Percentiles rank a stretch among this genome's conserved stretches.
Conservation (phyloP, 2,797 vertebrate species). For the Sciaenops ocellatus region DNA sequence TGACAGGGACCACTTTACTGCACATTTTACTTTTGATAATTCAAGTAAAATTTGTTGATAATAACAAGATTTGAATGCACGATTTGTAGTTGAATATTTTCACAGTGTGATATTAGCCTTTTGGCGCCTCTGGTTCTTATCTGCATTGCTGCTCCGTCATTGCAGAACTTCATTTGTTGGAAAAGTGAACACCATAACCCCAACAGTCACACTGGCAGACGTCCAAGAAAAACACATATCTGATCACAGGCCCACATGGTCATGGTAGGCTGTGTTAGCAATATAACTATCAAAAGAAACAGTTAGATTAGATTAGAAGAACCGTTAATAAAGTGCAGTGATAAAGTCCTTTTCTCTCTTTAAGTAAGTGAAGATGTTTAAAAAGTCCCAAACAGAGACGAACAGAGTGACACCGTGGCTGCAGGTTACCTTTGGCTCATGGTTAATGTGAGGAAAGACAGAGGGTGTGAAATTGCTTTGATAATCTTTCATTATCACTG, state of each 20-base stretch:
- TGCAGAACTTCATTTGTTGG: not conserved
- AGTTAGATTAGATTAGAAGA: too few relatives aligned
- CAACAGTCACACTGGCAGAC: conserved; percentile 1
- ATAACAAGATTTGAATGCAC: too few relatives aligned
- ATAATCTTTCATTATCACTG: conserved; percentile 66
- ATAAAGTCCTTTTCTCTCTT: not conserved
- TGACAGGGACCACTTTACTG: not conserved
- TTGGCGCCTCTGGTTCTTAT: not conserved
- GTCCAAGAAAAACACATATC: not conserved
- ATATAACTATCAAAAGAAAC: not conserved
- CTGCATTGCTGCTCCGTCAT: not conserved
- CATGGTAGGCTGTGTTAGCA: not conserved
- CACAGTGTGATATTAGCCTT: not conserved
- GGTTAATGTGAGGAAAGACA: conserved; percentile 48
- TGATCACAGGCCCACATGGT: not conserved
- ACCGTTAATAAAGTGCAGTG: not conserved
- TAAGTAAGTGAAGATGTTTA: not conserved
- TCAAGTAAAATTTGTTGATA: not conserved
- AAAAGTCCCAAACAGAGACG: not conserved
- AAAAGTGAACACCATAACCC: not conserved
- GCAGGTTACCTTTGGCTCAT: conserved; percentile 47
- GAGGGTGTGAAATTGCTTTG: conserved; percentile 44
- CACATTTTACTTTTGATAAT: not conserved
- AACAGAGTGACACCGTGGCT: conserved; percentile 8
- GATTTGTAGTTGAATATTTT: not conserved